A percentile compares a stretch with the other conserved stretches of the same genome.
Evolutionary conservation across 1,140 invertebrate genomes (phyloP).

Genomic region (Pseudomyrmex gracilis): DNA sequence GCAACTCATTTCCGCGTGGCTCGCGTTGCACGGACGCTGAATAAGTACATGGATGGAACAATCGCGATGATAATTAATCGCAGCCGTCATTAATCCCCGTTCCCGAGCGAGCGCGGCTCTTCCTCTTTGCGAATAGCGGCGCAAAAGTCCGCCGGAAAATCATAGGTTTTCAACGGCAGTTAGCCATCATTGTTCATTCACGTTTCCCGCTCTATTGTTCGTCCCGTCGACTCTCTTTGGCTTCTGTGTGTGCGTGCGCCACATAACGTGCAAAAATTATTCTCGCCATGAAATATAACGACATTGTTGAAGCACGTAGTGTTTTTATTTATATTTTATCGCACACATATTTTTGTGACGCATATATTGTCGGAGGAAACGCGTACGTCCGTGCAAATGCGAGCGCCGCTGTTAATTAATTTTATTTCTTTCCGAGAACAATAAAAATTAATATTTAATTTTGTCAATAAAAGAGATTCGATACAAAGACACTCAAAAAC

Average conservation of each 20-base stretch:
- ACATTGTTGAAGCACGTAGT: not conserved
- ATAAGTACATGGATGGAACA: constrained; percentile 56
- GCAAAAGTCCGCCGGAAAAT: constrained; percentile 60
- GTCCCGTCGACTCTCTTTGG: constrained; percentile 25
- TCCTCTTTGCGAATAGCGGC: constrained; percentile 54
- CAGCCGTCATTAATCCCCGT: constrained; percentile 49
- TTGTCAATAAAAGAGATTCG: too few species aligned
- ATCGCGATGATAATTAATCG: constrained; percentile 60
- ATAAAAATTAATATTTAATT: too few species aligned
- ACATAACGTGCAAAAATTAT: constrained; percentile 12
- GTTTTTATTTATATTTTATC: too few species aligned
- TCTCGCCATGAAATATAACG: constrained; percentile 12
- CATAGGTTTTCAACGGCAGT: constrained; percentile 42
- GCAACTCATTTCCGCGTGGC: constrained; percentile 73
- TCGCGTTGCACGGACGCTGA: constrained; percentile 53
- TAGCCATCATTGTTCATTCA: constrained; percentile 36
- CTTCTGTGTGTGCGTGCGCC: not conserved
- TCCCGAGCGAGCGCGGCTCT: constrained; percentile 33
- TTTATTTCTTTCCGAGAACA: not conserved
- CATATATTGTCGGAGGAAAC: too few species aligned
- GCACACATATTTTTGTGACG: too few species aligned
- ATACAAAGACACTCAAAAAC: too few species aligned
- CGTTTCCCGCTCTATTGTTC: constrained; percentile 53
- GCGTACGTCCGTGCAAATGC: too few species aligned
- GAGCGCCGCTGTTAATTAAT: not conserved